These are phyloP conservation scores for Lepus townsendii DNA, from an alignment of 2,797 vertebrate species.

Conservation along the genomic window DNA sequence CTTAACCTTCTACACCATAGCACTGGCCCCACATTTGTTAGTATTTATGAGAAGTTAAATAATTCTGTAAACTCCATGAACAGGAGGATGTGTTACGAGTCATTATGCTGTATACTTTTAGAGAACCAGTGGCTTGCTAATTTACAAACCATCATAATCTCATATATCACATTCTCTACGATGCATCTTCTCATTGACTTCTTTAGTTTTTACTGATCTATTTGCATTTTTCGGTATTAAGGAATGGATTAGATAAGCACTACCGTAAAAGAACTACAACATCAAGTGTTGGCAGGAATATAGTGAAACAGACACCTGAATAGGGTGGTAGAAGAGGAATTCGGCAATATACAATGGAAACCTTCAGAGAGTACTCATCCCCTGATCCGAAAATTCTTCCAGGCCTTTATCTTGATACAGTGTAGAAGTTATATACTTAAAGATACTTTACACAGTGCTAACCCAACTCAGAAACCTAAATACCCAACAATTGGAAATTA, in stretches of 20 bases:
- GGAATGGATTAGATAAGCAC: conserved; percentile 14
- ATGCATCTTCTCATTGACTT: neutral
- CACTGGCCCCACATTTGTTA: no score
- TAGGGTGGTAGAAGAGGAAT: neutral
- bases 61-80: neutral
- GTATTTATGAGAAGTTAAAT: neutral
- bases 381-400: neutral
- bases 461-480: conserved; percentile 45
- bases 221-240: conserved; percentile 18
- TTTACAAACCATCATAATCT: conserved; percentile 1
- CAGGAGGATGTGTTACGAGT: neutral
- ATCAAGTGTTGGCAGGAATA: conserved; percentile 34
- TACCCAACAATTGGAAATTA: neutral
- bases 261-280: conserved; percentile 36
- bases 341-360: neutral
- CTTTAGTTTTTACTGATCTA: neutral
- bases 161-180: neutral
- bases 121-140: conserved; percentile 9
- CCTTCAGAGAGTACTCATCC: conserved; percentile 30
- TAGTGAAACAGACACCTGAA: neutral
- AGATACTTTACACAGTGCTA: conserved; percentile 34
- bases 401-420: conserved; percentile 13
- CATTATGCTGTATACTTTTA: neutral
- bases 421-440: neutral
- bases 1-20: no score